Conservation (phyloP, 2,888 invertebrate species). For the Lacanobia oleracea region DNA sequence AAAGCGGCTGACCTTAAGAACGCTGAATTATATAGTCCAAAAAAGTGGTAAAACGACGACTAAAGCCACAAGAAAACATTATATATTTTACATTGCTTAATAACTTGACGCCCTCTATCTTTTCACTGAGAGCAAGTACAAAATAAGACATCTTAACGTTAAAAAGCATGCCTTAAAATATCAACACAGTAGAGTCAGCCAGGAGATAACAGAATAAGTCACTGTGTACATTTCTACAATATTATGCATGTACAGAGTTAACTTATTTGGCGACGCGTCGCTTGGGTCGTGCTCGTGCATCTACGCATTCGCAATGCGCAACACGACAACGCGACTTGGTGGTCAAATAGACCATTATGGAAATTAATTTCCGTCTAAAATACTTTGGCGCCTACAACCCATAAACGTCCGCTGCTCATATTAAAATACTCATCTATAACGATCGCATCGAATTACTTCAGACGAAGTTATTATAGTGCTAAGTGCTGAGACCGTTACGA, state of each 20-base stretch:
- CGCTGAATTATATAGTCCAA: slow-evolving; percentile 33
- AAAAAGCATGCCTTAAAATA: slow-evolving; percentile 59
- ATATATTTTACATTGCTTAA: slow-evolving; percentile 33
- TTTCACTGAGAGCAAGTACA: slow-evolving; percentile 38
- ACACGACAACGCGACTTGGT: slow-evolving; percentile 62
- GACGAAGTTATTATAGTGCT: slow-evolving; percentile 44
- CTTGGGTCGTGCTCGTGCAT: slow-evolving; percentile 60
- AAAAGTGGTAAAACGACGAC: slow-evolving; percentile 31
- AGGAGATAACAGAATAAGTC: slow-evolving; percentile 64
- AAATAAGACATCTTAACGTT: slow-evolving; percentile 60
- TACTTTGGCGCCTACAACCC: slow-evolving; percentile 62
- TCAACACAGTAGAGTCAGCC: slow-evolving; percentile 54
- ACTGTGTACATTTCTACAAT: slow-evolving; percentile 52
- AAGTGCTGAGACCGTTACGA: slow-evolving; percentile 42
- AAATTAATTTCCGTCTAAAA: slow-evolving; percentile 72
- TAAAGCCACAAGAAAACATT: slow-evolving; percentile 47
- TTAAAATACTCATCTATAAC: slow-evolving; percentile 58
- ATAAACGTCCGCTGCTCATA: slow-evolving; percentile 58
- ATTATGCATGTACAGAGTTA: slow-evolving; percentile 62
- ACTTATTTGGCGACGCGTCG: slow-evolving; percentile 66
- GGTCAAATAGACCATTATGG: slow-evolving; percentile 69
- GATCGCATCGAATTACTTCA: slow-evolving; percentile 56
- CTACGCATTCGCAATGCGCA: slow-evolving; percentile 62
- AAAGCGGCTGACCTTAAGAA: slow-evolving; percentile 48
- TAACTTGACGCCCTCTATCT: slow-evolving; percentile 41